A percentile compares a stretch with the other conserved stretches of the same genome.
These are phyloP conservation scores for Folsomia manolachei DNA, from an alignment of 2,888 invertebrate genomes.

Conservation along the genomic window DNA sequence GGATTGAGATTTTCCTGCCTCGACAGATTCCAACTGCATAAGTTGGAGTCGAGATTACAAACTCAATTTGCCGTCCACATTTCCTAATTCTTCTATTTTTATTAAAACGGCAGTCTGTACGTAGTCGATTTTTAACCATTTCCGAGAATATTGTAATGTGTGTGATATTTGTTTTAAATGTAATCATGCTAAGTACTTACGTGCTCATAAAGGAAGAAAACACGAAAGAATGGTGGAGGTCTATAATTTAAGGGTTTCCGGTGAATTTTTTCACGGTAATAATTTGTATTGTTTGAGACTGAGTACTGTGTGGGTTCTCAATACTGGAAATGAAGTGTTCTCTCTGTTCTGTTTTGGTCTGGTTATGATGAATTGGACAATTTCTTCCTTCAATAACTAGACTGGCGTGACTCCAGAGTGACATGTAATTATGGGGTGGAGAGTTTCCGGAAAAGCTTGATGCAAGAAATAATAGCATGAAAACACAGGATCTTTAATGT, in stretches of 20 bases:
- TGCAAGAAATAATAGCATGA: not conserved
- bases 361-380: conserved; percentile 7
- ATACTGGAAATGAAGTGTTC: not conserved
- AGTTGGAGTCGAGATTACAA: no score
- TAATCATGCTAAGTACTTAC: not conserved
- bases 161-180: not conserved
- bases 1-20: no score
- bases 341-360: no score
- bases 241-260: conserved; percentile 7
- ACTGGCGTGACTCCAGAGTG: not conserved
- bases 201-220: not conserved
- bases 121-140: not conserved
- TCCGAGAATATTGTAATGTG: not conserved
- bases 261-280: not conserved
- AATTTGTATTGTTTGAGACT: not conserved
- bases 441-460: not conserved
- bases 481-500: no score
- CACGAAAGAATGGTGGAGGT: not conserved
- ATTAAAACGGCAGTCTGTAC: no score
- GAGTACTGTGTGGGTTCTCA: not conserved
- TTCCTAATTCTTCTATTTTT: no score
- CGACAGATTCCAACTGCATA: no score
- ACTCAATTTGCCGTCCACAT: no score
- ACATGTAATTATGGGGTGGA: not conserved
- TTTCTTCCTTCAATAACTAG: not conserved